Base-by-base conservation (phyloP, 2,888 invertebrate genomes). In the Allolobophora icterica region DNA sequence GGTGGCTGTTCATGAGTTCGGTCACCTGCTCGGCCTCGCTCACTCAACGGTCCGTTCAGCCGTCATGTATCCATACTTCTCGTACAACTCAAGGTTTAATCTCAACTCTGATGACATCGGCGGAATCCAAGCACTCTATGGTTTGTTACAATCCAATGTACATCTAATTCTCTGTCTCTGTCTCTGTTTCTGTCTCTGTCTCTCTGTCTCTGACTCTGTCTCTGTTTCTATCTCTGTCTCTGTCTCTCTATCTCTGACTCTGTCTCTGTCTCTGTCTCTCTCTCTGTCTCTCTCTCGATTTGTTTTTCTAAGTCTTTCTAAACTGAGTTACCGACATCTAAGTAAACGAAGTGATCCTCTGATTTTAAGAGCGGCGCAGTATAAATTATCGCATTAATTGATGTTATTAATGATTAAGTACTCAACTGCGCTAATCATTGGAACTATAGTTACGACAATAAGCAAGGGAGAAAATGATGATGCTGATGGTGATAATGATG, bases 61-160 rank as follows among this genome's bases (percentile, higher is more conserved):
- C 0, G 96, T 99, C 35, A 99, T 99, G 99, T 99, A 99, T 11
- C 99, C 99, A 11, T 99, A 99, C 96, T 99, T 99, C 95, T 96
- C 98, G 94, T 98, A 97, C 95, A 97, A 98, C 94, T 97, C 98
- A 0, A 71, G 8, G 6, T 98, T 99, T 95, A 97, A 97, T 93
- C 96, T 99, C 24, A 97, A 98, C 95, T 96, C 96, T 91, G 99
- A 99, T 95, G 99, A 99, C 94, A 96, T 98, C 58, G 91, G 91
- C 24, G 95, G 94, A 38, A 94, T 95, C 35, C 95, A 95, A 92
- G 93, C 93, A 84, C 91, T 95, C 33, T 95, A 95, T 91, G 95
- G 95, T 91, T 42, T 3, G 83, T 21, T 35, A 84, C 21, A 35
- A 4, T 34, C n/a, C 1, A 13, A 5, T 42, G 17, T 42, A 42